Evolutionary conservation across 2,797 vertebrate species (phyloP).

Genomic region (Anniella stebbinsi): DNA sequence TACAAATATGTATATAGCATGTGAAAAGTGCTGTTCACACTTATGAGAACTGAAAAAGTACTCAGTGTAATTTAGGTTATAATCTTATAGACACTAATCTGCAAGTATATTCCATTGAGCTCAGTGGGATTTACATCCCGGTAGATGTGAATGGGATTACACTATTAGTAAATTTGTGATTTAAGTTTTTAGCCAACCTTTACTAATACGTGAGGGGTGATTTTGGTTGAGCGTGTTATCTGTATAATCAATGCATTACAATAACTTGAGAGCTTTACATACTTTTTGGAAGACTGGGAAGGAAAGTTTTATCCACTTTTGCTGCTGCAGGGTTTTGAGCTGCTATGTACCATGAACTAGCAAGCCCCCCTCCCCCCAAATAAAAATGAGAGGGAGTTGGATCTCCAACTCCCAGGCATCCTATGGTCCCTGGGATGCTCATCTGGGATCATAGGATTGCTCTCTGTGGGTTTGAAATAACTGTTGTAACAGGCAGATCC

Average conservation of each 20-base stretch:
- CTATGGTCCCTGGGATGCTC: no score
- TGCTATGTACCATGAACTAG: no score
- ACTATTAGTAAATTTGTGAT: neutral
- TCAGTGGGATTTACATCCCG: no score
- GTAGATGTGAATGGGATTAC: no score
- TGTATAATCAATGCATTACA: neutral
- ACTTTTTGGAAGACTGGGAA: neutral
- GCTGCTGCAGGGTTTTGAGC: no score
- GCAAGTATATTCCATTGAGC: no score
- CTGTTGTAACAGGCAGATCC: neutral
- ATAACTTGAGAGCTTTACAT: neutral
- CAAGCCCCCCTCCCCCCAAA: no score
- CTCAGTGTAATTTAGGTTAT: neutral
- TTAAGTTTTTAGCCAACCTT: neutral
- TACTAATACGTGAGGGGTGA: neutral
- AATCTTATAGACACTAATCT: no score
- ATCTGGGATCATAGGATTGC: no score
- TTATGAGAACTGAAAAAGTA: neutral
- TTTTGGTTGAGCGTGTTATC: neutral
- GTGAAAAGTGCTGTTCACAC: neutral
- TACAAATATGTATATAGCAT: neutral
- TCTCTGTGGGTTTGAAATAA: no score
- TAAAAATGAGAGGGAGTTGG: no score
- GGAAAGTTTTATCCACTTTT: neutral
- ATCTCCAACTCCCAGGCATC: no score